Evolutionary conservation across 35 echinoderm and acorn worm species (phyloP).

Genomic region (Ptychodera flava): DNA sequence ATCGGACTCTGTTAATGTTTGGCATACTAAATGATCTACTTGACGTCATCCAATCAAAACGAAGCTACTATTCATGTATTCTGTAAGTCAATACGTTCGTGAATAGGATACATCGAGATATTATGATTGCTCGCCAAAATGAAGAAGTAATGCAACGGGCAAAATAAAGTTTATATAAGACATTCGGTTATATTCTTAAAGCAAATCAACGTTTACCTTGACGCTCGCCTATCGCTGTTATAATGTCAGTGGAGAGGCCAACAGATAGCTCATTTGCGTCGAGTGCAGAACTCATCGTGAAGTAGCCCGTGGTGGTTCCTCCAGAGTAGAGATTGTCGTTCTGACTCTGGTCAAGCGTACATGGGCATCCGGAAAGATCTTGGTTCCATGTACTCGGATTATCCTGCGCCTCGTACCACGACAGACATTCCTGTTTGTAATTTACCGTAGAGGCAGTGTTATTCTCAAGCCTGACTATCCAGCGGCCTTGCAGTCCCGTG

Average conservation of each 20-base stretch:
- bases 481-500: slow-evolving; percentile 29
- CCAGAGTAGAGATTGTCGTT: slow-evolving; percentile 27
- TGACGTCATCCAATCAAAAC: too few relatives aligned
- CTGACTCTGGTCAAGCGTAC: slow-evolving; percentile 34
- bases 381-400: slow-evolving; percentile 24
- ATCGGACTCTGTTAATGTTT: too few relatives aligned
- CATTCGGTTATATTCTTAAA: neutral
- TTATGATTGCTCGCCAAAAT: too few relatives aligned
- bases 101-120: too few relatives aligned
- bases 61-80: too few relatives aligned
- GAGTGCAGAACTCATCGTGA: neutral
- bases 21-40: too few relatives aligned
- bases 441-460: slow-evolving; percentile 32
- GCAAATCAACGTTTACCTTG: neutral
- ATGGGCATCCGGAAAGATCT: slow-evolving; percentile 31
- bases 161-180: too few relatives aligned
- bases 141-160: too few relatives aligned
- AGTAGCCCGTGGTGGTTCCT: slow-evolving; percentile 5
- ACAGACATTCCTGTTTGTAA: slow-evolving; percentile 22
- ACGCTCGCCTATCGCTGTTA: slow-evolving; percentile 18
- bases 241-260: slow-evolving; percentile 9
- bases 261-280: slow-evolving; percentile 12
- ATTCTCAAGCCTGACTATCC: slow-evolving; percentile 49
- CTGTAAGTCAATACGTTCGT: too few relatives aligned
- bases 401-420: slow-evolving; percentile 34